Percentiles rank a stretch among this genome's conserved stretches.
These are phyloP conservation scores for Thinocorus orbignyianus DNA, from an alignment of 2,113 vertebrate species.

Conservation along the genomic window DNA sequence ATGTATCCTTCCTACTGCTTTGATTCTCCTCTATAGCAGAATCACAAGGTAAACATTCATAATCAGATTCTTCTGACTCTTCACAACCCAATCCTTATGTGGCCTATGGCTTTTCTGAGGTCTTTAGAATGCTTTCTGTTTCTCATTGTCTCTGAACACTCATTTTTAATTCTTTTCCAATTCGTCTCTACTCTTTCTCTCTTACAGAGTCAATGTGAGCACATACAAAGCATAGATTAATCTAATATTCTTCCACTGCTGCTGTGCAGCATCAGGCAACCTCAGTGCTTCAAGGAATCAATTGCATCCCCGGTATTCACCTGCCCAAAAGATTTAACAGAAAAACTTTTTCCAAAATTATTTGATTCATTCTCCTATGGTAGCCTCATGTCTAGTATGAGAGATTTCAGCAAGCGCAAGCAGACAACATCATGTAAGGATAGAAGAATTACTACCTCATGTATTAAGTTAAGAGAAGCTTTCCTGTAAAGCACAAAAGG, in stretches of 20 bases:
- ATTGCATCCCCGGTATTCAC: not conserved
- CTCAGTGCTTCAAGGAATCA: not conserved
- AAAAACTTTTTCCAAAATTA: not conserved
- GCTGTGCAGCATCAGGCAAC: not conserved
- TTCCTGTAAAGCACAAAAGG: not conserved
- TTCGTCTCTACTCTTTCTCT: not conserved
- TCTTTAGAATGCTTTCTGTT: not conserved
- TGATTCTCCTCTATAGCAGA: not conserved
- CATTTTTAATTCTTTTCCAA: not conserved
- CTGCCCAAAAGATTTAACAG: not conserved
- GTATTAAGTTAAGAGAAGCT: not conserved
- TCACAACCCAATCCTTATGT: not conserved
- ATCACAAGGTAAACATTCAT: constrained; percentile 44
- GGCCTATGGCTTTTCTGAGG: not conserved
- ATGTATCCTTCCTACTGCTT: not conserved
- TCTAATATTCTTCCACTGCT: not conserved
- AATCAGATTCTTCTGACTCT: not conserved
- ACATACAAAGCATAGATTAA: not conserved
- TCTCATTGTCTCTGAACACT: not conserved
- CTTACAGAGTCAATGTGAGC: not conserved
- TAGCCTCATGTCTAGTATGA: not conserved
- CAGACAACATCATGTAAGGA: not conserved
- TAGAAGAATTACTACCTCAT: not conserved
- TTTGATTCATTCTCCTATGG: not conserved
- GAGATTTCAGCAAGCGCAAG: not conserved